Evolutionary conservation across 2,113 vertebrate genomes (phyloP), one percentile per base, ranked within the genome.

Genomic region (Monarcha castaneiventris): DNA sequence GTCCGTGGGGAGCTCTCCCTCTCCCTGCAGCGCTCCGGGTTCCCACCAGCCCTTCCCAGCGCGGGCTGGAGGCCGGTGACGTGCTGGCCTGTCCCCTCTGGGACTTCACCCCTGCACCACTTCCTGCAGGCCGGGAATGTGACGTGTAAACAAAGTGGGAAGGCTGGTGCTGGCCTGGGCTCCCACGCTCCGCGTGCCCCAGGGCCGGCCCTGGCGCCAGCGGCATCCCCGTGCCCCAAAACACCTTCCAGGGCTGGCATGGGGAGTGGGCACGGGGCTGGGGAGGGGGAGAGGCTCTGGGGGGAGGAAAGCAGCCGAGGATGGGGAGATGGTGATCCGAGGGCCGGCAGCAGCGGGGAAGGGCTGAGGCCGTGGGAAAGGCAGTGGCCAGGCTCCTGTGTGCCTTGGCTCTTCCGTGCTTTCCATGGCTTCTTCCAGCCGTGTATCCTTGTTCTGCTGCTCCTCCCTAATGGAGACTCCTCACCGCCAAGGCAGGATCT

Each of bases 81-180:
- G 95, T 96, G 93, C 67, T 9, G 7, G 49, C 69, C 74, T 25
- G 89, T 95, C 88, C 92, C 97, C 80, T 1, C 62, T n/a, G 96
- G 94, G 97, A 95, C 88, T 76, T 96, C 86, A 80, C 76, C 90
- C 91, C 66, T 90, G 84, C 64, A 86, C 84, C 95, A 93, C 97
- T 97, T 98, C 96, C 96, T 93, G 63, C 48, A 49, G 87, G 39
- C 84, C 41, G 86, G 93, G 96, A 98, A 97, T 95, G 97, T 90
- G 89, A 77, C 67, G 78, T 91, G 81, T 97, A 97, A 97, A 97
- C 96, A 97, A 30, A 90, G 59, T 10, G 3, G 88, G 74, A 90
- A 91, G 84, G 61, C 85, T 78, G 59, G 43, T 81, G 87, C 95
- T 37, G 22, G 78, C 48, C 51, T 52, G 71, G 46, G 91, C 94